A percentile compares a stretch with the other conserved stretches of the same genome.
Conservation (phyloP, 2,113 vertebrate genomes). For the Gambusia holbrooki region DNA sequence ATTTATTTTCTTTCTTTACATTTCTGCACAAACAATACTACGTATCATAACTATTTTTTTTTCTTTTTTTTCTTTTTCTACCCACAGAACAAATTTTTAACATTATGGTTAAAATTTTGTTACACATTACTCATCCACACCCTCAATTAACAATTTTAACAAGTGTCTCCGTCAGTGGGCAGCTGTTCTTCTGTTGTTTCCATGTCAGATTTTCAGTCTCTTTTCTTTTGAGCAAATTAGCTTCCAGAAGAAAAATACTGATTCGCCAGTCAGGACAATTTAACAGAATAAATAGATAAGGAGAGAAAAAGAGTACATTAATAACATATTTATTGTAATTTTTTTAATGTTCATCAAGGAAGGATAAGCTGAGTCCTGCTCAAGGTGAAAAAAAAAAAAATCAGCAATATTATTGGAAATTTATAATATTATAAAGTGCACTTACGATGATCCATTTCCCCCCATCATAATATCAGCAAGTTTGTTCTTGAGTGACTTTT, state of each 20-base stretch:
- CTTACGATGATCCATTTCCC: constrained; percentile 1
- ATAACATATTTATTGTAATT: not conserved
- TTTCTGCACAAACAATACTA: constrained; percentile 51
- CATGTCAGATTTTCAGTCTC: constrained; percentile 23
- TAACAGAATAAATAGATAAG: not conserved
- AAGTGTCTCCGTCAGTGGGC: constrained; percentile 36
- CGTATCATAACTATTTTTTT: constrained; percentile 32
- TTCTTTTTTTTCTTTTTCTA: constrained; percentile 16
- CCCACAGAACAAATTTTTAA: no score
- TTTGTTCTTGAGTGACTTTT: not conserved
- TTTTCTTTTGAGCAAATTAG: not conserved
- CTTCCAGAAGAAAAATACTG: not conserved
- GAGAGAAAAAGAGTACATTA: not conserved
- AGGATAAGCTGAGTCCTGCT: not conserved
- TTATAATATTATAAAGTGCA: constrained; percentile 2
- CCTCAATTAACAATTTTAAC: constrained; percentile 36
- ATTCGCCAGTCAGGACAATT: not conserved
- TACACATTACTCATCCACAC: not conserved
- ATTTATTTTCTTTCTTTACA: constrained; percentile 70
- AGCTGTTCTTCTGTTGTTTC: constrained; percentile 40
- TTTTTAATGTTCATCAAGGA: not conserved
- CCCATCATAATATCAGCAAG: not conserved
- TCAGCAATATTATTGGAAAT: not conserved
- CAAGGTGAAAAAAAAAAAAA: not conserved
- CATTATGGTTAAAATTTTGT: not conserved